These are phyloP conservation scores for Gymnodraco acuticeps DNA, from an alignment of 2,797 vertebrate genomes.

Conservation along the genomic window DNA sequence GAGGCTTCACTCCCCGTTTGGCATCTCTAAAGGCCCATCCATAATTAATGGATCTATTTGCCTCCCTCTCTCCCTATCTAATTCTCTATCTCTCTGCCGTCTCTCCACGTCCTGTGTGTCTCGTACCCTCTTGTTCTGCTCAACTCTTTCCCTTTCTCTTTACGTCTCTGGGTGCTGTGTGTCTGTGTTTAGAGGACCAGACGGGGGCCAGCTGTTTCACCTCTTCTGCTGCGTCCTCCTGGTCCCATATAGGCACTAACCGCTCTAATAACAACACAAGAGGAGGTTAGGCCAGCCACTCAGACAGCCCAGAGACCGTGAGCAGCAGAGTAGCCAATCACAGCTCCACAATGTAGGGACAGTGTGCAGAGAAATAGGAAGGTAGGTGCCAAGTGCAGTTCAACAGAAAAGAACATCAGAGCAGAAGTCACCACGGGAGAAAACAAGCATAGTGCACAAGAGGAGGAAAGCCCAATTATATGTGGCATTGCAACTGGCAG, in stretches of 20 bases:
- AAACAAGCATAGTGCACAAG: conserved; percentile 47
- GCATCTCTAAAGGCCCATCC: conserved; percentile 81
- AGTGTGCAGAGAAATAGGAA: conserved; percentile 63
- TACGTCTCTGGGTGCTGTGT: conserved; percentile 28
- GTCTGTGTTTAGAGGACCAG: conserved; percentile 70
- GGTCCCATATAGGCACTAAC: conserved; percentile 72
- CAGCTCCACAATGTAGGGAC: conserved; percentile 57
- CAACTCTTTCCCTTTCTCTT: conserved; percentile 26
- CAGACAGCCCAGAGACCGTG: conserved; percentile 65
- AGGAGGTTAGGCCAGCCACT: conserved; percentile 63
- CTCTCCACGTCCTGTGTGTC: conserved; percentile 45
- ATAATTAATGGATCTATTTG: conserved; percentile 84
- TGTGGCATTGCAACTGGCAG: conserved; percentile 62
- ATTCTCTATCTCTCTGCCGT: conserved; percentile 49
- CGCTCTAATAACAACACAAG: conserved; percentile 77
- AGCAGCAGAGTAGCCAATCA: conserved; percentile 66
- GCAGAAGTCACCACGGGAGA: conserved; percentile 66
- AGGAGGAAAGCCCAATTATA: conserved; percentile 75
- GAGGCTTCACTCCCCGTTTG: conserved; percentile 77
- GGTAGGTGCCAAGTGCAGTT: conserved; percentile 64
- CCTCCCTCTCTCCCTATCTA: conserved; percentile 66
- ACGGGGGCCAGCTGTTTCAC: conserved; percentile 78
- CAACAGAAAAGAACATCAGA: conserved; percentile 73
- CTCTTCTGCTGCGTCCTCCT: conserved; percentile 57
- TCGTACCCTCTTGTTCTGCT: conserved; percentile 46